Evolutionary conservation across 1,140 invertebrate genomes (phyloP).

Genomic region (Ctenoplectra terminalis): DNA sequence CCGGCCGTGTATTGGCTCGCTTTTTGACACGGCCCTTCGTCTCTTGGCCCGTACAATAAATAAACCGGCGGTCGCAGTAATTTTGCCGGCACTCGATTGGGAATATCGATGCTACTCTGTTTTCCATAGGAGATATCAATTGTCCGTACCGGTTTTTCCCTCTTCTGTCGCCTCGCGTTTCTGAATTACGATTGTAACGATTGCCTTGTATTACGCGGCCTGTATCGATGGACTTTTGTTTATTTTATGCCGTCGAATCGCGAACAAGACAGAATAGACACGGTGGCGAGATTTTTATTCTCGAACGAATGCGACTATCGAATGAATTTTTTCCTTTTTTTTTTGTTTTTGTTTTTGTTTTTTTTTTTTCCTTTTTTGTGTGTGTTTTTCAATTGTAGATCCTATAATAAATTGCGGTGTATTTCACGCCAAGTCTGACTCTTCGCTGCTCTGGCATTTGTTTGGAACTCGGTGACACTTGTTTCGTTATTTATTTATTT

Average conservation of each 20-base stretch:
- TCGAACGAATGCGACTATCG: neutral
- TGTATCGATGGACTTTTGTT: conserved; percentile 22
- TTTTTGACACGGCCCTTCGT: conserved; percentile 31
- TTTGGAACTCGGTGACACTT: neutral
- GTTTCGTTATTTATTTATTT: conserved; percentile 24
- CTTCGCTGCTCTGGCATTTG: neutral
- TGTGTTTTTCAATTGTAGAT: conserved; percentile 13
- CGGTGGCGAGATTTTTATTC: conserved; percentile 12
- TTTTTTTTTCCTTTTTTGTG: neutral
- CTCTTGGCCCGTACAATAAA: conserved; percentile 37
- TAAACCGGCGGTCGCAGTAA: conserved; percentile 52
- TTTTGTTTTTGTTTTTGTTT: no score
- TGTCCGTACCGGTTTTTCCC: conserved; percentile 10
- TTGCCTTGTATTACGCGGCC: conserved; percentile 31
- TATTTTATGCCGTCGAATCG: conserved; percentile 9
- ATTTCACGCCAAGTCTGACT: conserved; percentile 10
- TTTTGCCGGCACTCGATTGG: conserved; percentile 36
- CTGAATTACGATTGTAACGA: conserved; percentile 53
- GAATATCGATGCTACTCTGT: conserved; percentile 40
- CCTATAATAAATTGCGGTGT: conserved; percentile 26
- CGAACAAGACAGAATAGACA: conserved; percentile 22
- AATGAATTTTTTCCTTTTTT: conserved; percentile 9
- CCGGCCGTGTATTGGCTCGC: neutral
- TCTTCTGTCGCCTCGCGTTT: neutral
- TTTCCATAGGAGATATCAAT: conserved; percentile 37